Evolutionary conservation across 1,140 invertebrate species (phyloP).

Genomic region (Brevipalpus yothersi): DNA sequence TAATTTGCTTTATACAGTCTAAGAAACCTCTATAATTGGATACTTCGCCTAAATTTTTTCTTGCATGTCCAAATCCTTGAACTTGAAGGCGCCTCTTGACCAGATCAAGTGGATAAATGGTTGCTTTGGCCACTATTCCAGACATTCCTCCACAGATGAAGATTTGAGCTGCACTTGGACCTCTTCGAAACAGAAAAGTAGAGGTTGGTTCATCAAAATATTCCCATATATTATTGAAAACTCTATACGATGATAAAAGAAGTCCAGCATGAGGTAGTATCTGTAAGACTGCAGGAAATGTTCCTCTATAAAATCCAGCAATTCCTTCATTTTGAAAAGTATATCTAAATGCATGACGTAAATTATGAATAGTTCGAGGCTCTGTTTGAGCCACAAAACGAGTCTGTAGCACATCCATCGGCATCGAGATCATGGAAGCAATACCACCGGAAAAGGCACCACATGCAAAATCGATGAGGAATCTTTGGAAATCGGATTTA

Average conservation of each 20-base stretch:
- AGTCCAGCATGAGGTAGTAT: conserved; percentile 61
- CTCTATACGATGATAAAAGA: conserved; percentile 58
- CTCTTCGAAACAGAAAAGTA: neutral
- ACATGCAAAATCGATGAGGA: conserved; percentile 41
- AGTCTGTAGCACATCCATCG: conserved; percentile 79
- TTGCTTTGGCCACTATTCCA: conserved; percentile 45
- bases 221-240: conserved; percentile 10
- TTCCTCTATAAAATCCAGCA: conserved; percentile 46
- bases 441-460: conserved; percentile 46
- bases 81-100: conserved; percentile 66
- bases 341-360: conserved; percentile 27
- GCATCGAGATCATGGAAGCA: conserved; percentile 57
- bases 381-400: conserved; percentile 71
- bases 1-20: conserved; percentile 41
- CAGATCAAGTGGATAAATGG: conserved; percentile 66
- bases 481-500: conserved; percentile 12
- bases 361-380: conserved; percentile 41
- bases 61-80: conserved; percentile 28
- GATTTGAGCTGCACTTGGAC: conserved; percentile 13
- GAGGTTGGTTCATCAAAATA: neutral
- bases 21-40: conserved; percentile 26
- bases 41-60: neutral
- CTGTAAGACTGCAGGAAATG: conserved; percentile 56
- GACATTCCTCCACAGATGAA: conserved; percentile 40
- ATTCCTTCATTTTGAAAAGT: conserved; percentile 44